Conservation (phyloP, 2,888 invertebrate genomes). For the Bembecia ichneumoniformis region DNA sequence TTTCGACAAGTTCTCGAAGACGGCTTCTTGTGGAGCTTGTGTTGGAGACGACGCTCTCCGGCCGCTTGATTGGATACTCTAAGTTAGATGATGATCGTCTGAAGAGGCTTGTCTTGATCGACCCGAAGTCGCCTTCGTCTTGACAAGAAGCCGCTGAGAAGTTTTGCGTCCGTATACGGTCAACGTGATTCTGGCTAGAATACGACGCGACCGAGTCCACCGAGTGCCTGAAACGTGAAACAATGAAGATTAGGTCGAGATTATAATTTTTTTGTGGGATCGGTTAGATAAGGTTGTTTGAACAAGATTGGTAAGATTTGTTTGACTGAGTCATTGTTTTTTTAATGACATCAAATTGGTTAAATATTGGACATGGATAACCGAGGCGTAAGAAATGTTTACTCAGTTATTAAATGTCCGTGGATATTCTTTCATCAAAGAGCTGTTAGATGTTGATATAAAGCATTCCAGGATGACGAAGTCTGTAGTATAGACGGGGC, state of each 20-base stretch:
- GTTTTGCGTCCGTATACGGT: constrained; percentile 70
- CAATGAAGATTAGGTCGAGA: constrained; percentile 42
- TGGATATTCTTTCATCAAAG: background rate
- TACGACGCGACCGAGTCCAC: constrained; percentile 74
- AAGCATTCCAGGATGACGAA: constrained; percentile 13
- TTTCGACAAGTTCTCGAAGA: constrained; percentile 67
- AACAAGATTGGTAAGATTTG: constrained; percentile 33
- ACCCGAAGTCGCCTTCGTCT: constrained; percentile 65
- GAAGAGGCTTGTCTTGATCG: constrained; percentile 66
- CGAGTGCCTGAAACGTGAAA: constrained; percentile 67
- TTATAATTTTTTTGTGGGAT: constrained; percentile 27
- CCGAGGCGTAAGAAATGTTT: background rate
- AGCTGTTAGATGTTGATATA: constrained; percentile 9
- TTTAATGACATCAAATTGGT: background rate
- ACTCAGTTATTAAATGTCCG: background rate
- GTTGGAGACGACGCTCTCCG: constrained; percentile 64
- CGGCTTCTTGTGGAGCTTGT: constrained; percentile 69
- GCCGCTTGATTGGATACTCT: constrained; percentile 55
- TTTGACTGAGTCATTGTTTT: constrained; percentile 39
- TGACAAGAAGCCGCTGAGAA: constrained; percentile 71
- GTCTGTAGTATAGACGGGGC: constrained; percentile 13
- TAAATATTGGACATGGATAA: background rate
- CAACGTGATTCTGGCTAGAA: constrained; percentile 73
- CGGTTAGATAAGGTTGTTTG: constrained; percentile 46
- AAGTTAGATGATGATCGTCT: constrained; percentile 63